Evolutionary conservation across 1,140 invertebrate species (phyloP).

Genomic region (Brachystomella parvula): DNA sequence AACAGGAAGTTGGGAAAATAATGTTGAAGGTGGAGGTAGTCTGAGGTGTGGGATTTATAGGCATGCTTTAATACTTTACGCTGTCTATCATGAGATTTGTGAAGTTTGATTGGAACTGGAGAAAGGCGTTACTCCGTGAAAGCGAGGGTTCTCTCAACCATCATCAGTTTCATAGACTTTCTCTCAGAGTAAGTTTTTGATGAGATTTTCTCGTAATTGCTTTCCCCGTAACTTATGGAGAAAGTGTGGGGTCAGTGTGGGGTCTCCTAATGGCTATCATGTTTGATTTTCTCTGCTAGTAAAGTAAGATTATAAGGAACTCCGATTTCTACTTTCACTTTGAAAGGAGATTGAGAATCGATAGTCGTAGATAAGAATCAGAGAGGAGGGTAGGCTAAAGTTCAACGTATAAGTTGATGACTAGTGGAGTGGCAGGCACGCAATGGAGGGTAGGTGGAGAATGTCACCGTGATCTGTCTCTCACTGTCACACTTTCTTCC

Average conservation of each 20-base stretch:
- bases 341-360: constrained; percentile 6
- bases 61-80: not conserved
- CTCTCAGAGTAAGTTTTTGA: constrained; percentile 30
- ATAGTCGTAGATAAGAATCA: no score
- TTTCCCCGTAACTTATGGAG: not conserved
- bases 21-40: not conserved
- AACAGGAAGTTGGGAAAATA: not conserved
- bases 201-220: constrained; percentile 38
- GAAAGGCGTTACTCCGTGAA: not conserved
- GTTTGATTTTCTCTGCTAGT: not conserved
- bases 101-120: not conserved
- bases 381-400: no score
- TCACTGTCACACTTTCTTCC: no score
- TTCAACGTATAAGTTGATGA: no score
- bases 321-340: not conserved
- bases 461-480: no score
- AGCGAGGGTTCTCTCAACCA: constrained; percentile 11
- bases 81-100: not conserved
- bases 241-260: constrained; percentile 4
- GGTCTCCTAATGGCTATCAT: constrained; percentile 21
- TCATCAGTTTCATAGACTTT: not conserved
- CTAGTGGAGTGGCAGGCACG: no score
- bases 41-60: not conserved
- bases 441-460: no score
- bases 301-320: not conserved